Base-by-base conservation (phyloP, 2,888 invertebrate genomes). In the Tenthredo livida region DNA sequence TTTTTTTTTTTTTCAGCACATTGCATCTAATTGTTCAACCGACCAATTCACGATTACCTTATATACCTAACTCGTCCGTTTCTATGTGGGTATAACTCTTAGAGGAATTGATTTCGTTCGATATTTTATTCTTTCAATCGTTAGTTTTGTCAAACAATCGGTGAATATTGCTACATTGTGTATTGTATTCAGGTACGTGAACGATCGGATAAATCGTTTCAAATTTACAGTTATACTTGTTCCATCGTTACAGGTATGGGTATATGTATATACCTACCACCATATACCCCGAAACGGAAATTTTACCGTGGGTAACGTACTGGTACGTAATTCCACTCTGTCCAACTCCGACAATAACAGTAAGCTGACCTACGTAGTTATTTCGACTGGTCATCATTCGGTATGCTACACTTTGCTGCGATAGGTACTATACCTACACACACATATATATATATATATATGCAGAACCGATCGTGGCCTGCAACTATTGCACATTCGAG, bases 101-200 rank as follows among this genome's bases (percentile, higher is more conserved):
- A n/a, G 17, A 70, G 15, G 9, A 70, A 70, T 70, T 37, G 29
- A 70, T 72, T 29, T 61, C 21, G 70, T 21, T 40, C 3, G 7
- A n/a, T 72, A n/a, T 21, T 37, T 72, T 9, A 37, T n/a, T 40
- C 37, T 9, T 33, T 40, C 37, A n/a, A 72, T 72, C 7, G 70
- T 40, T 72, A n/a, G 70, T 72, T 72, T 70, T 15, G 70, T 70
- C 37, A 70, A 70, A 70, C 70, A 70, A 37, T 70, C 70, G 37
- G 25, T 2, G 70, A 70, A 70, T 37, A 70, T 70, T 37, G n/a
- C 15, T 70, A 9, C 15, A 70, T 17, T 70, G 17, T 17, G 70
- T 33, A 70, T 33, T 67, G 29, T 40, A 40, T 72, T 17, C 15
- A 21, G 7, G n/a, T 33, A n/a, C 37, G 70, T 40, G 5, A 72